Evolutionary conservation across 2,888 invertebrate species (phyloP).

Genomic region (Epsilonema sp.): DNA sequence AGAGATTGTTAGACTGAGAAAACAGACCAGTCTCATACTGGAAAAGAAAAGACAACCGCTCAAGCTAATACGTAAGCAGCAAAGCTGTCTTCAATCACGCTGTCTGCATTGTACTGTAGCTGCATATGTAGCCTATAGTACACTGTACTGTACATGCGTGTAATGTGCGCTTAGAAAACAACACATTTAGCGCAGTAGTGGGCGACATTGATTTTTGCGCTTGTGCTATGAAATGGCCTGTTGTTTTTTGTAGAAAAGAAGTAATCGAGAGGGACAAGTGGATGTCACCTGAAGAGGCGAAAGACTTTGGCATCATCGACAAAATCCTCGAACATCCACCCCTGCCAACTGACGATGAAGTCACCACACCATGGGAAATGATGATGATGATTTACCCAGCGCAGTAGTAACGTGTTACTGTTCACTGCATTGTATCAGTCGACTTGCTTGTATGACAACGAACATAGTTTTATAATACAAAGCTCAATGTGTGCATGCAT

Average conservation of each 20-base stretch:
- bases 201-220: too few species aligned
- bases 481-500: too few species aligned
- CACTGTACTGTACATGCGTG: conserved; percentile 57
- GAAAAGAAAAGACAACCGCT: conserved; percentile 63
- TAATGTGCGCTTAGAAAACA: too few species aligned
- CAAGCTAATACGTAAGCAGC: conserved; percentile 38
- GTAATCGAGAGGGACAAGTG: conserved; percentile 88
- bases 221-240: neutral
- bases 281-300: conserved; percentile 75
- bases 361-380: too few species aligned
- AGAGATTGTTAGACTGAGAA: conserved; percentile 80
- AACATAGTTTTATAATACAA: too few species aligned
- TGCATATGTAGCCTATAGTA: conserved; percentile 11
- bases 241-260: conserved; percentile 37
- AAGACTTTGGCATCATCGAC: conserved; percentile 77
- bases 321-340: conserved; percentile 67
- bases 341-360: too few species aligned
- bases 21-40: conserved; percentile 64
- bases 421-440: too few species aligned
- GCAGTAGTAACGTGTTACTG: too few species aligned
- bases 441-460: too few species aligned
- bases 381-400: too few species aligned
- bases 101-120: neutral
- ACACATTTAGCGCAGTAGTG: too few species aligned
- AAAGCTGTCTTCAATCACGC: too few species aligned